Evolutionary conservation across 1,140 invertebrate species (phyloP).

Genomic region (Physella acuta): DNA sequence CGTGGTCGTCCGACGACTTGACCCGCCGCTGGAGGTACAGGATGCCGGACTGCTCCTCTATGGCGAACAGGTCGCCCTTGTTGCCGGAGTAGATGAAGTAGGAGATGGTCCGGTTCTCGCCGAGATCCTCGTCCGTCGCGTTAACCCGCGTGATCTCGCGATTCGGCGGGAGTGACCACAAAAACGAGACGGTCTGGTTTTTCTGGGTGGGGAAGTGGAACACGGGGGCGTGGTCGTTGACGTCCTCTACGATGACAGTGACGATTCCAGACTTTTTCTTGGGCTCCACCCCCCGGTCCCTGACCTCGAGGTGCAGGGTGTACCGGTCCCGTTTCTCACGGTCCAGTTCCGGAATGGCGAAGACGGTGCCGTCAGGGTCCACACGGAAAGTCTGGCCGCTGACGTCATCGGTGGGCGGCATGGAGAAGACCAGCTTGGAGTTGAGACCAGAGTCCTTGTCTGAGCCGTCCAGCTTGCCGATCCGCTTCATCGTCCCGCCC

Average conservation of each 20-base stretch:
- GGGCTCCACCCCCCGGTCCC: slow-evolving; percentile 78
- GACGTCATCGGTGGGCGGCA: slow-evolving; percentile 69
- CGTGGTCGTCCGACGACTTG: slow-evolving; percentile 29
- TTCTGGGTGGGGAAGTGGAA: slow-evolving; percentile 66
- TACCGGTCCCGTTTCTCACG: slow-evolving; percentile 33
- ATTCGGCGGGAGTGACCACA: slow-evolving; percentile 35
- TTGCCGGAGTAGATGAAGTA: slow-evolving; percentile 86
- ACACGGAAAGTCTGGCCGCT: slow-evolving; percentile 43
- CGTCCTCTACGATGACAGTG: slow-evolving; percentile 71
- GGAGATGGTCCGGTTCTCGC: slow-evolving; percentile 82
- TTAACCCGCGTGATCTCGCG: slow-evolving; percentile 43
- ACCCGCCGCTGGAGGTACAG: slow-evolving; percentile 35
- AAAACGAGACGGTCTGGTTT: slow-evolving; percentile 42
- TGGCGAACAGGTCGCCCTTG: slow-evolving; percentile 70
- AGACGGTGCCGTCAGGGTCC: slow-evolving; percentile 27
- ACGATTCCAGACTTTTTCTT: slow-evolving; percentile 75
- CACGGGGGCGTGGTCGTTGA: slow-evolving; percentile 79
- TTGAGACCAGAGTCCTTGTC: slow-evolving; percentile 88
- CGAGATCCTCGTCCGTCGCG: slow-evolving; percentile 79
- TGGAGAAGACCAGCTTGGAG: slow-evolving; percentile 74
- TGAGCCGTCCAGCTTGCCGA: slow-evolving; percentile 79
- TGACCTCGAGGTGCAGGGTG: slow-evolving; percentile 62
- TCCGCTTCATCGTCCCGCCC: slow-evolving; percentile 70
- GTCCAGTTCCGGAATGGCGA: slow-evolving; percentile 19
- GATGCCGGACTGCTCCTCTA: slow-evolving; percentile 37